Evolutionary conservation across 2,113 vertebrate genomes (phyloP), one percentile per base, ranked within the genome.

Genomic region (Trematocara stigmaticum): DNA sequence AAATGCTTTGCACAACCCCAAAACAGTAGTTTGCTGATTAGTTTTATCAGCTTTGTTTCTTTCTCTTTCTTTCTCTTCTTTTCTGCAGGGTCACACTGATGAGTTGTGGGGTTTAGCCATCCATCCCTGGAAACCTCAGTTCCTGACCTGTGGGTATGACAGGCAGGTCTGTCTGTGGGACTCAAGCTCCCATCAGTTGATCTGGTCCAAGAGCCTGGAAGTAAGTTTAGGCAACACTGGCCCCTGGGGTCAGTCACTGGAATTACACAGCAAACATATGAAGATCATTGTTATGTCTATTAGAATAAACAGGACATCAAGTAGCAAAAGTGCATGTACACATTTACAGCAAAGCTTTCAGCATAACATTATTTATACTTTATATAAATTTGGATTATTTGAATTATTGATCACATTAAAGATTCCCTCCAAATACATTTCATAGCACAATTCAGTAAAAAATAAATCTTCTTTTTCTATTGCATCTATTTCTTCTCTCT

Each of bases 81-180:
- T 71, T 83, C 3, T 74, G 66, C 85, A 99, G 99, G 98, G 98
- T 82, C 99, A 99, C 93, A 99, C 97, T 0, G 99, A 99, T 86
- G 99, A 99, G 91, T 93, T 99, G 4, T 99, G 99, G 99, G 99
- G 99, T 57, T 96, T 99, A 91, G 97, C 98, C n/a, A 92, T 97
- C 11, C 98, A 99, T 78, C 97, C 98, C 56, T 96, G 95, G 26
- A 98, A 97, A 89, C 95, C 97, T 83, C 98, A 98, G 82, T 99
- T 99, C 92, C 94, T 99, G 90, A 99, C 98, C 69, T 99, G 99
- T 84, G 98, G 98, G 2, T 97, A 98, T 4, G 99, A 99, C 96
- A 97, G 97, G 85, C 98, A 98, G 26, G 97, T 99, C 80, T 97
- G 96, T 4, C 96, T 99, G 61, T 99, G 98, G 98, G 97, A 99